A percentile compares a stretch with the other conserved stretches of the same genome.
Conservation (phyloP, 2,888 invertebrate species). For the Tenthredo distinguenda region DNA sequence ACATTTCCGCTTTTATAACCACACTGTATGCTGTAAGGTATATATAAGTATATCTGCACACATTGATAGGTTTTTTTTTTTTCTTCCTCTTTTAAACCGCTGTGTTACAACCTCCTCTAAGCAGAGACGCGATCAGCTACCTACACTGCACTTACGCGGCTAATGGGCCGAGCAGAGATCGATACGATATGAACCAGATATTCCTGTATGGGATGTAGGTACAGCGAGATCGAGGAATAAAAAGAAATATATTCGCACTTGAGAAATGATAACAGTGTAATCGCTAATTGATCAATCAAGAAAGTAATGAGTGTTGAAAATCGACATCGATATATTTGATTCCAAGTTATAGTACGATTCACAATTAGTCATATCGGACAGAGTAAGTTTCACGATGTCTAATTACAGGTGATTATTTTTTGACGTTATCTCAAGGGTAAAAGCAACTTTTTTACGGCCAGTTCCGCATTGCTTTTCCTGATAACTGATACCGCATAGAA, state of each 20-base stretch:
- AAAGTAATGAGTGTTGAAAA: constrained; percentile 45
- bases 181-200: constrained; percentile 51
- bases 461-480: constrained; percentile 27
- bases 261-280: constrained; percentile 44
- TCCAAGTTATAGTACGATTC: background rate
- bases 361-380: background rate
- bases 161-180: constrained; percentile 50
- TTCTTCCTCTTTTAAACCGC: background rate
- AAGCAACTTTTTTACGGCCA: background rate
- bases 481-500: background rate
- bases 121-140: constrained; percentile 32
- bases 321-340: background rate
- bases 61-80: background rate
- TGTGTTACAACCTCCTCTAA: constrained; percentile 39
- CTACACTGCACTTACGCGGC: constrained; percentile 50
- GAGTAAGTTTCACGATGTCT: background rate
- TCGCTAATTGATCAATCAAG: constrained; percentile 50
- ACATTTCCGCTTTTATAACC: constrained; percentile 64
- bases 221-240: constrained; percentile 42
- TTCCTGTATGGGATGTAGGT: constrained; percentile 43
- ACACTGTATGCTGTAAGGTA: background rate
- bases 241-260: constrained; percentile 43
- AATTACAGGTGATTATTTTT: background rate
- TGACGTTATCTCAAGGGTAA: background rate
- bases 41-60: constrained; percentile 25